Base-by-base conservation (phyloP, 2,113 vertebrate species). In the Rhea pennata region DNA sequence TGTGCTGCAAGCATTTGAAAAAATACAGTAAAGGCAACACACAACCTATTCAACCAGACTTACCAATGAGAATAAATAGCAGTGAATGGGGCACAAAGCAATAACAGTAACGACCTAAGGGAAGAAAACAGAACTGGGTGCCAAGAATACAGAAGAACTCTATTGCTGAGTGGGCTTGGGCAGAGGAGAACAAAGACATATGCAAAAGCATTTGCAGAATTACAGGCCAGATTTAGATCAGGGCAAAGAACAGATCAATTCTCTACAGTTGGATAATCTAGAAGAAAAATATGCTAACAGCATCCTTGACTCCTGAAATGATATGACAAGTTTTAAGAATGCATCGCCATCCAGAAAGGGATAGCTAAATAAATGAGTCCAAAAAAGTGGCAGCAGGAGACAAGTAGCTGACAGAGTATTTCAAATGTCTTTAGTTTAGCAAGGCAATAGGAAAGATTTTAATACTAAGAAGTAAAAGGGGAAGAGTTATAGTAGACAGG, bases 81-180 rank as follows among this genome's bases (percentile, higher is more conserved):
- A 84, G 79, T 61, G 83, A n/a, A 4, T 6, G 26, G 69, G 75
- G 54, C 86, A 81, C 23, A 62, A 88, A 84, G 70, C 77, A 82
- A 0, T 24, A 39, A 58, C 0, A 93, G 64, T 8, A 53, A 48
- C 2, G 12, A 82, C 62, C 78, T 85, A 66, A 65, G 65, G 53
- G 70, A 56, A 79, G 87, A 7, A 58, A 26, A 20, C 11, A 46
- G 61, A 39, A 87, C 74, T 8, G 3, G 71, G 82, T 91, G 82
- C 74, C 93, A 89, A 94, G 81, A 85, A 65, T 40, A 91, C 74
- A 85, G 84, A 89, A 84, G 74, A 46, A 59, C 66, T 84, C 76
- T 84, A 84, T 21, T 93, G 89, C 91, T 69, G 84, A 87, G 70
- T 36, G 58, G 56, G 77, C 81, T 89, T 87, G 1, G 0, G 53